Evolutionary conservation across 1,140 invertebrate genomes (phyloP), one percentile per base, ranked within the genome.

Genomic region (Hylaeus volcanicus): DNA sequence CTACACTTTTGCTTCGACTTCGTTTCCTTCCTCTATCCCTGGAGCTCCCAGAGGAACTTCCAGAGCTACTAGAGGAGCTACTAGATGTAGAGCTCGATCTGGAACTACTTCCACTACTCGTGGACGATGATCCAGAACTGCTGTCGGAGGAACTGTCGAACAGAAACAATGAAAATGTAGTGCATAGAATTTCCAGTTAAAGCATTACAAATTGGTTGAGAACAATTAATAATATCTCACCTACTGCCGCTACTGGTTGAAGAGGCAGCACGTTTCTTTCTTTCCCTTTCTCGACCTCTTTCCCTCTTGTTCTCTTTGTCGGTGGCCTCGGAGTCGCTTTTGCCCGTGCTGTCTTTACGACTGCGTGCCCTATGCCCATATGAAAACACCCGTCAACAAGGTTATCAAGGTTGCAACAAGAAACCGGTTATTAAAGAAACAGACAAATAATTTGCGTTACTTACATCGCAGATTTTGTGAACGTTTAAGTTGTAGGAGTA

Each of bases 211-310:
- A 41, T 14, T 8, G 4, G 1, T 12, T 6, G 3, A 3, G 0
- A 61, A 65, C 61, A 61, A n/a, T 45, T 9, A 41, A 14, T 1
- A 12, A n/a, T 37, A 26, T 83, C 76, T 83, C 91, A 96, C 96
- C 96, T 97, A 90, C 96, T 96, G 82, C 96, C 96, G 85, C 96
- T 96, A 79, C 96, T 97, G 70, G 96, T 97, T 48, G 96, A 96
- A 4, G 96, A 96, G 55, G 95, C 96, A 12, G 96, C 96, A 58
- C 95, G 94, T 86, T 95, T 95, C 82, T 95, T 95, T 90, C 95
- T 95, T 86, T 96, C 96, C 41, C 93, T 94, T 11, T 96, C 95
- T 84, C 95, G 94, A 39, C 90, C 92, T 86, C 92, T 91, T 82
- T 95, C 94, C 87, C 96, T 96, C 90, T 96, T 96, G 90, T 95